Evolutionary conservation across 1,140 invertebrate genomes (phyloP), one percentile per base, ranked within the genome.

Genomic region (Subanguina moxae): DNA sequence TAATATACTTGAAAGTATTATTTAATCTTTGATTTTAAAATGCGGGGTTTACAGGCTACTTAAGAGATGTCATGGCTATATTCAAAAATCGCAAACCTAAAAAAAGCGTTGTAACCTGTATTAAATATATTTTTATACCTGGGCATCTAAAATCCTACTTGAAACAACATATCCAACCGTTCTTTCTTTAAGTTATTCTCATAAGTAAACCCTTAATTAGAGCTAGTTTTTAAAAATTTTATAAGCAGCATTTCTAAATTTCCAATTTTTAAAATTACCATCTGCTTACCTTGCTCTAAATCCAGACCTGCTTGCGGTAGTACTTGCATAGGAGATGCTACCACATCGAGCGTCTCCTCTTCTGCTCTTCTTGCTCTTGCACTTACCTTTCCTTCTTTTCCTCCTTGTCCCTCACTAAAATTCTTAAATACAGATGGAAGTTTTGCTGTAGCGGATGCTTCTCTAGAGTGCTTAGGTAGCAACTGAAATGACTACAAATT

Each of bases 321-420:
- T 13, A 61, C 28, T 61, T 25, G 19, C 38, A 61, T 43, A 7
- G 58, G 58, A 30, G 27, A 19, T 5, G 58, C 58, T 32, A 25
- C 38, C 38, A 61, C 58, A n/a, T 61, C 58, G 1, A 61, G n/a
- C 3, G 58, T 61, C 28, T 61, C 28, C n/a, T 19, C 58, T 19
- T 61, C 58, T 19, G 58, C 58, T 21, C 58, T 19, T 7, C 58
- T 3, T 5, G 58, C 38, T 32, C 58, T 3, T n/a, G 58, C 58
- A 43, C 58, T 43, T 30, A 21, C 19, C 8, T 43, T 30, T 3
- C n/a, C 58, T 25, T 19, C 28, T 11, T 58, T 58, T n/a, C n/a
- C n/a, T 3, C 52, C 28, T 13, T 56, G 52, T 56, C 9, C 9
- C 52, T 5, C 52, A 56, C 21, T 28, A 3, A 56, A 23, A 3